Evolutionary conservation across 2,113 vertebrate species (phyloP).

Genomic region (Mirounga angustirostris): DNA sequence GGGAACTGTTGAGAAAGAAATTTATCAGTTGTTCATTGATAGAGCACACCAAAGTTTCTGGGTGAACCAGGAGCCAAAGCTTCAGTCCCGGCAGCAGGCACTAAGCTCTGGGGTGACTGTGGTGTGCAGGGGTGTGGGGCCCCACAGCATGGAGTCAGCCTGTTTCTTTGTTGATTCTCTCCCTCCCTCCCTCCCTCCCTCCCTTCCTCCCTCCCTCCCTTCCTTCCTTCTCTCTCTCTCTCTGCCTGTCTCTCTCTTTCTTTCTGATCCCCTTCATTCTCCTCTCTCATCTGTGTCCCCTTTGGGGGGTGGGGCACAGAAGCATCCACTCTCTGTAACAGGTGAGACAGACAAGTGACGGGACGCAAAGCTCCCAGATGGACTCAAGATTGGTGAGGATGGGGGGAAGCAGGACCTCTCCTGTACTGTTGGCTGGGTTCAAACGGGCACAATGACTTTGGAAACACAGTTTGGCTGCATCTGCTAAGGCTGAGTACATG

Average conservation of each 20-base stretch:
- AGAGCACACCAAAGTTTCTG: not conserved
- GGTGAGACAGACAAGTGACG: not conserved
- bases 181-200: too few species aligned
- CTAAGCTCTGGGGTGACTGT: not conserved
- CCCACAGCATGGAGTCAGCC: accelerated
- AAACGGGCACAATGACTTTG: not conserved
- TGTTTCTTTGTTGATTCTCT: not conserved
- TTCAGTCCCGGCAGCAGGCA: not conserved
- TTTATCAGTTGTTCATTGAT: not conserved
- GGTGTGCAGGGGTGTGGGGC: accelerated
- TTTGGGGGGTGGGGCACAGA: accelerated
- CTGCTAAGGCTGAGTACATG: not conserved
- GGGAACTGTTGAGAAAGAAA: not conserved
- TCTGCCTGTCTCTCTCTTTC: not conserved
- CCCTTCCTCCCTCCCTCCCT: not conserved
- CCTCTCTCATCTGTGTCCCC: not conserved
- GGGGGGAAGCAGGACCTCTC: not conserved
- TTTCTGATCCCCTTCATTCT: not conserved
- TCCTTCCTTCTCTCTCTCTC: not conserved
- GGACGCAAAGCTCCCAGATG: not conserved
- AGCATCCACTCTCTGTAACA: too few species aligned
- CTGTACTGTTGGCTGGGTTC: accelerated
- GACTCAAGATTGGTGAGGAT: accelerated
- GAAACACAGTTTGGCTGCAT: not conserved
- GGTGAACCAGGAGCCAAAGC: not conserved